These are phyloP conservation scores for Anguilla megastoma DNA, from an alignment of 2,797 vertebrate species.

Conservation along the genomic window DNA sequence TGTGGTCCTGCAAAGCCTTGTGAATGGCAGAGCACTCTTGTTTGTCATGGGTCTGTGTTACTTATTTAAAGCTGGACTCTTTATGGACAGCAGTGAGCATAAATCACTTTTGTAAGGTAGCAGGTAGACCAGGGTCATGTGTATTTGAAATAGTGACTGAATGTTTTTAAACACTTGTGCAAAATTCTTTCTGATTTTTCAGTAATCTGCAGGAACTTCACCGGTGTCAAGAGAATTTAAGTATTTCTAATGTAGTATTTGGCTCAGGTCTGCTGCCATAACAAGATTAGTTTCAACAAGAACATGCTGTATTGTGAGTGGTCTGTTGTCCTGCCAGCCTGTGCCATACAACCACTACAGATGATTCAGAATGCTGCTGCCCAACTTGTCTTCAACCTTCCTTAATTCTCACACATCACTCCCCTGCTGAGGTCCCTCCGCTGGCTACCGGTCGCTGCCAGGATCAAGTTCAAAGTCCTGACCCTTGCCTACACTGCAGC, in stretches of 20 bases:
- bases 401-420: too few species aligned
- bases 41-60: background rate
- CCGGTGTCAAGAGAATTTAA: background rate
- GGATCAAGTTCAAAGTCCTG: too few species aligned
- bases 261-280: too few species aligned
- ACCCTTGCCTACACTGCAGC: too few species aligned
- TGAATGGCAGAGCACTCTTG: background rate
- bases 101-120: background rate
- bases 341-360: too few species aligned
- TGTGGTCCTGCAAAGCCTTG: background rate
- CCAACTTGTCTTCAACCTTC: too few species aligned
- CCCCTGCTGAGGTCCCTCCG: too few species aligned
- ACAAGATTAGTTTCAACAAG: too few species aligned
- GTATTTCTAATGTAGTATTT: background rate
- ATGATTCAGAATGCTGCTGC: too few species aligned
- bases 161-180: background rate
- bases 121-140: background rate
- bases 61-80: background rate
- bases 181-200: background rate
- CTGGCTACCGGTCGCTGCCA: too few species aligned
- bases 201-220: background rate
- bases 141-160: background rate
- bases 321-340: too few species aligned
- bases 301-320: too few species aligned
- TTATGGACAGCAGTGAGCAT: background rate